These are phyloP conservation scores for Acheta domesticus DNA, from an alignment of 2,888 invertebrate species.

Conservation along the genomic window DNA sequence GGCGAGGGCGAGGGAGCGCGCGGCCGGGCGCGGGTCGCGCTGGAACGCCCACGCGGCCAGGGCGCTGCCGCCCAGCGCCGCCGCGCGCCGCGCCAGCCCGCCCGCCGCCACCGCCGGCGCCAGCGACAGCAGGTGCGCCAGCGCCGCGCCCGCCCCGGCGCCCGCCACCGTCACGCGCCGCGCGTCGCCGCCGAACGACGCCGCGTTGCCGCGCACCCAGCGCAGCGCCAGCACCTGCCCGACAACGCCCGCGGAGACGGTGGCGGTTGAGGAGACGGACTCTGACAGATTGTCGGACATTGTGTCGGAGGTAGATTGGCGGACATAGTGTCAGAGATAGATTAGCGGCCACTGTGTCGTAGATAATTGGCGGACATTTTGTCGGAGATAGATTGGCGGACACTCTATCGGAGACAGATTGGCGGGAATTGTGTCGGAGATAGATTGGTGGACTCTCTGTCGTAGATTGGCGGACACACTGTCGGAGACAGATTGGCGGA, in stretches of 20 bases:
- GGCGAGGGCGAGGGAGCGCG: background rate
- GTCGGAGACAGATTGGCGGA: too few relatives aligned
- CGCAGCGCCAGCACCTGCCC: background rate
- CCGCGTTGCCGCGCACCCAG: background rate
- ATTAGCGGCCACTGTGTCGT: too few relatives aligned
- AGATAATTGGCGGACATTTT: too few relatives aligned
- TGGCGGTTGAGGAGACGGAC: too few relatives aligned
- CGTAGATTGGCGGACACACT: too few relatives aligned
- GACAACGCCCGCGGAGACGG: background rate
- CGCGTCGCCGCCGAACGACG: background rate
- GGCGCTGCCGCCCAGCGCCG: background rate
- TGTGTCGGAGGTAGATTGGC: too few relatives aligned
- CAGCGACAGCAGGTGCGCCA: background rate
- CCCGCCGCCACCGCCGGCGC: background rate
- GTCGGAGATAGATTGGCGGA: too few relatives aligned
- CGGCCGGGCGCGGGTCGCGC: background rate
- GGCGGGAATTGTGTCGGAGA: too few relatives aligned
- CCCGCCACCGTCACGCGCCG: background rate
- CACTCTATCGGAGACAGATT: too few relatives aligned
- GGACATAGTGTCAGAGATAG: too few relatives aligned
- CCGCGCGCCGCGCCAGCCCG: background rate
- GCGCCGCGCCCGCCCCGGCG: background rate
- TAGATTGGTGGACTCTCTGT: too few relatives aligned
- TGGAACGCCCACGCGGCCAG: background rate
- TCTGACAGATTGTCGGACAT: too few relatives aligned